These are phyloP conservation scores for Epistrophe eligans DNA, from an alignment of 2,888 invertebrate genomes.

Conservation along the genomic window DNA sequence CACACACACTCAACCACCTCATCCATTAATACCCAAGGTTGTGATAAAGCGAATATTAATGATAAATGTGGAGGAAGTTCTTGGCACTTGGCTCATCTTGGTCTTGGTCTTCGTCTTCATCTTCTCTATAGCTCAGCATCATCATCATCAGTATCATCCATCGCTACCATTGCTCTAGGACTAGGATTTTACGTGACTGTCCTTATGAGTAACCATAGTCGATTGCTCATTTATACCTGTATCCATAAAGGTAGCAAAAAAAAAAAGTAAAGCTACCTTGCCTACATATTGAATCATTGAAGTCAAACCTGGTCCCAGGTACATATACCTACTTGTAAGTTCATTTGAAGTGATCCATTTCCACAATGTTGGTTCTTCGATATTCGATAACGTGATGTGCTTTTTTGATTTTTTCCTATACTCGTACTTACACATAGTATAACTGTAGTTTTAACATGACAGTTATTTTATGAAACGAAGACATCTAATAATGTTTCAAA, in stretches of 20 bases:
- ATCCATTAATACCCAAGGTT: constrained; percentile 69
- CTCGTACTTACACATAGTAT: background rate
- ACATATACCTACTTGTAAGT: background rate
- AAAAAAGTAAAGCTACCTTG: background rate
- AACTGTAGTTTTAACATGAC: background rate
- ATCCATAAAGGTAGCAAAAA: background rate
- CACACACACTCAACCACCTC: constrained; percentile 40
- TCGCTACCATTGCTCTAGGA: constrained; percentile 39
- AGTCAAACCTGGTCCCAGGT: constrained; percentile 1
- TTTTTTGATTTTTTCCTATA: constrained; percentile 27
- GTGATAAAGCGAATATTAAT: constrained; percentile 75
- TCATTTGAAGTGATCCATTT: constrained; percentile 41
- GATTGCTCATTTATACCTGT: constrained; percentile 38
- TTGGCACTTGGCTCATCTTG: constrained; percentile 53
- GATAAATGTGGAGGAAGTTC: constrained; percentile 69
- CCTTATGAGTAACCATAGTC: constrained; percentile 59
- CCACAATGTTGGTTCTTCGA: constrained; percentile 20
- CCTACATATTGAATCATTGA: constrained; percentile 26
- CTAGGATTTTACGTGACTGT: constrained; percentile 63
- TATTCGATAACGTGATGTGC: constrained; percentile 39
- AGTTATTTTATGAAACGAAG: constrained; percentile 24
- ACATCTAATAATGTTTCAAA: constrained; percentile 20
- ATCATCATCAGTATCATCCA: constrained; percentile 10
- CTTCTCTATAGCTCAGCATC: background rate
- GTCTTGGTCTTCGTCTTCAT: constrained; percentile 7